Conservation (phyloP, 2,797 vertebrate genomes). For the Onychomys arenicola region DNA sequence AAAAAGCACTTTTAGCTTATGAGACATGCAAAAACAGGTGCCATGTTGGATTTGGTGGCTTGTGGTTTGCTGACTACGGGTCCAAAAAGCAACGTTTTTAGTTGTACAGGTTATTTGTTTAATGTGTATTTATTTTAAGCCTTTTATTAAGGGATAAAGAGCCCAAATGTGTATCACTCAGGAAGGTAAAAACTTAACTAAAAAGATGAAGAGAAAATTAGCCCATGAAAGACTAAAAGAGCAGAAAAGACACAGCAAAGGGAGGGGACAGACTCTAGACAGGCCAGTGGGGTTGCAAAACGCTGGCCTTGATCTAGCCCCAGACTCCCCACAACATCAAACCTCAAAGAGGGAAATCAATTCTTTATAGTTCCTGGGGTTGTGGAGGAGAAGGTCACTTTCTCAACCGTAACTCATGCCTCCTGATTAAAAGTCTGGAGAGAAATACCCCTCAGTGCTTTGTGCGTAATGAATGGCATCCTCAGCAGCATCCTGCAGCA, state of each 20-base stretch:
- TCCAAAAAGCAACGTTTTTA: background rate
- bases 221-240: background rate
- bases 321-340: background rate
- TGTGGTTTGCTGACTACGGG: background rate
- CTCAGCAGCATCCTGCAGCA: background rate
- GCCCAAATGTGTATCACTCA: background rate
- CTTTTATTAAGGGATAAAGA: constrained; percentile 3
- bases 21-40: background rate
- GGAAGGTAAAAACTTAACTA: background rate
- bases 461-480: background rate
- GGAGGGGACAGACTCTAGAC: rapidly evolving
- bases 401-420: background rate
- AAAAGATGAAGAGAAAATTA: background rate
- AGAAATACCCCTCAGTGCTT: background rate
- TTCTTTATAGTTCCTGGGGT: background rate
- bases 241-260: background rate
- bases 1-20: background rate
- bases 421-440: background rate
- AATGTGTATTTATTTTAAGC: background rate
- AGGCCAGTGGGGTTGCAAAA: too few species aligned
- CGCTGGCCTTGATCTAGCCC: background rate
- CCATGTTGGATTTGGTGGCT: background rate
- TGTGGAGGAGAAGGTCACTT: too few species aligned
- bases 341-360: background rate
- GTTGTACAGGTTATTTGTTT: background rate